Conservation (phyloP, 2,888 invertebrate species). For the Troilus luridus region DNA sequence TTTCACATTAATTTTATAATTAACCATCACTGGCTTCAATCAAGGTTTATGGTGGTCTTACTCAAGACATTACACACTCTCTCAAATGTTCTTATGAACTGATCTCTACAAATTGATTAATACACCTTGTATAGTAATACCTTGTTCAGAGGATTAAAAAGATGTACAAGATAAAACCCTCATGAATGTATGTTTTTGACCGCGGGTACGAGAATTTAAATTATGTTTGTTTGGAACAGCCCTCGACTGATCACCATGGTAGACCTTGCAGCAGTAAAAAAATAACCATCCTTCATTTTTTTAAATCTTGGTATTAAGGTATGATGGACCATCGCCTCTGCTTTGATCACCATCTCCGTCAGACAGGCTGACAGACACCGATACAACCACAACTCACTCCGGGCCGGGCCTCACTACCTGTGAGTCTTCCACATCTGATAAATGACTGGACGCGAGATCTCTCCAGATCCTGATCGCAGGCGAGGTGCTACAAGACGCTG, state of each 20-base stretch:
- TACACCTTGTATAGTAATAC: too few relatives aligned
- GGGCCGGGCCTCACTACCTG: not conserved
- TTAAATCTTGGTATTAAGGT: not conserved
- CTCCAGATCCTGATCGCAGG: slow-evolving; percentile 14
- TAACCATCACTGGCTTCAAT: too few relatives aligned
- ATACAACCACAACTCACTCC: not conserved
- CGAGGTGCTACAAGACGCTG: not conserved
- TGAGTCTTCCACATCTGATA: slow-evolving; percentile 49
- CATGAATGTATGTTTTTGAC: too few relatives aligned
- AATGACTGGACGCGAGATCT: slow-evolving; percentile 34
- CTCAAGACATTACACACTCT: too few relatives aligned
- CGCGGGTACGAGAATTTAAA: not conserved
- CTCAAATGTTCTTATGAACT: too few relatives aligned
- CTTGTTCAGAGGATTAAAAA: too few relatives aligned
- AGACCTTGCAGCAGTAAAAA: not conserved
- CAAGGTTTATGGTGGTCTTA: too few relatives aligned
- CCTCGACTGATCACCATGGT: not conserved
- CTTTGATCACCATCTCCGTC: not conserved
- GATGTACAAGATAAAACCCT: too few relatives aligned
- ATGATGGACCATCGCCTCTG: not conserved
- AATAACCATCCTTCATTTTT: not conserved
- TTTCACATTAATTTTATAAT: too few relatives aligned
- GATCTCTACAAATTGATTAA: too few relatives aligned
- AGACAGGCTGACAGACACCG: not conserved
- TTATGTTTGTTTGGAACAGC: not conserved